Base-by-base conservation (phyloP, 2,888 invertebrate species). In the Drosophila fulvimacula region DNA sequence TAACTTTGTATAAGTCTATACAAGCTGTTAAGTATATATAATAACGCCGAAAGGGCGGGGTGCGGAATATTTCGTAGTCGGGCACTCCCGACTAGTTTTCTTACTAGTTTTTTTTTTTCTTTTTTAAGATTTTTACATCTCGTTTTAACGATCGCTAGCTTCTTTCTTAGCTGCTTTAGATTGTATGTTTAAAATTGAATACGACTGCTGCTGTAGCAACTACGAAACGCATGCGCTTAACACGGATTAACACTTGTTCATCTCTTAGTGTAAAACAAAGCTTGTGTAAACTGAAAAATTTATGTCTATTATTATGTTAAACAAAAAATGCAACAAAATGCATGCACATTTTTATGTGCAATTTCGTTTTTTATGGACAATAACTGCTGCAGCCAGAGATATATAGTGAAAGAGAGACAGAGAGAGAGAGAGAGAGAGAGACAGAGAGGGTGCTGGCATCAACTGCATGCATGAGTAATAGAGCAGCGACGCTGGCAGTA, bases 401-500 rank as follows among this genome's bases (percentile, higher is more conserved):
- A 6, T 9, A n/a, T 41, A 19, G 27, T 27, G 27, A 27, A 27
- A 5, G 27, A 3, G 3, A 27, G 27, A 27, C 5, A 24, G 21
- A 15, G 21, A 15, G 6, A 34, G 7, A 17, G 5, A n/a, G 5
- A 24, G 34, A 59, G 15, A 17, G 39, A 74, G 19, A 42, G 27
- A 49, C 48, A 63, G 42, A 27, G 57, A 39, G 32, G 11, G 17
- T 13, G 49, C 15, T 53, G 38, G 38, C 52, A 49, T 53, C 38
- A 65, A 53, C 53, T 72, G 62, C 69, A 70, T 76, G 79, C 74
- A 82, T 82, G 86, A 82, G 79, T 82, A 86, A 83, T 79, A 55
- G 49, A 46, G 52, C 51, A 53, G 17, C 48, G 46, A 6, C 21
- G 48, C 71, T 57, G 51, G 41, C 69, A 68, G 24, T 67, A 65